Percentiles rank a stretch among this genome's conserved stretches.
Conservation (phyloP, 2,888 invertebrate genomes). For the Atrina japonica region DNA sequence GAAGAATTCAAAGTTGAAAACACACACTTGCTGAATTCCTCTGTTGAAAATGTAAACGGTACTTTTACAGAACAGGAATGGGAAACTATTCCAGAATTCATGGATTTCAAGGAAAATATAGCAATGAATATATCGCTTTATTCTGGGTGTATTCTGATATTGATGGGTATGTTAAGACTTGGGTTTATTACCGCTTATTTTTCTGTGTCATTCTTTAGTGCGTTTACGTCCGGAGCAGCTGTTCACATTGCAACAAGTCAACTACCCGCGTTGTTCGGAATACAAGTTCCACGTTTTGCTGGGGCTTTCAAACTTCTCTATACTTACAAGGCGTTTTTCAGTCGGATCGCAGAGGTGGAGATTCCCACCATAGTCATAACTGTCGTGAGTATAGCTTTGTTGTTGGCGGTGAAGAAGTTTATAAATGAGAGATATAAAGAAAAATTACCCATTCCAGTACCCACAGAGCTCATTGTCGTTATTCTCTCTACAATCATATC, state of each 20-base stretch:
- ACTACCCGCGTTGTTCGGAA: constrained; percentile 71
- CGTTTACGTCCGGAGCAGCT: constrained; percentile 76
- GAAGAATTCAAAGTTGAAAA: constrained; percentile 53
- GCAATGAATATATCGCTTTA: constrained; percentile 69
- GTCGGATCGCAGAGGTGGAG: constrained; percentile 63
- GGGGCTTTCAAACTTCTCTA: constrained; percentile 71
- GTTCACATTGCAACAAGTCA: constrained; percentile 77
- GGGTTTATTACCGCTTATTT: constrained; percentile 78
- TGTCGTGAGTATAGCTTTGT: constrained; percentile 58
- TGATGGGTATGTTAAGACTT: constrained; percentile 73
- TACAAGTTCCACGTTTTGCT: constrained; percentile 58
- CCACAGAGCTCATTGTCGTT: constrained; percentile 77
- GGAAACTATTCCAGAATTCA: constrained; percentile 65
- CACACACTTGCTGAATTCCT: constrained; percentile 49
- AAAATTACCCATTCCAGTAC: constrained; percentile 75
- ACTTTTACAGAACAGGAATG: constrained; percentile 39
- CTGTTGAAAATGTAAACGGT: constrained; percentile 35
- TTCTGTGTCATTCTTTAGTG: constrained; percentile 77
- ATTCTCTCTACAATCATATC: constrained; percentile 69
- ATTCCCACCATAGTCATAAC: constrained; percentile 67
- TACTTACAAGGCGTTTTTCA: constrained; percentile 67
- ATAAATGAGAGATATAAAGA: constrained; percentile 74
- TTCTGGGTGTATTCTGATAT: constrained; percentile 67
- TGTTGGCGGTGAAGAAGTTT: constrained; percentile 72
- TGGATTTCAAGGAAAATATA: constrained; percentile 68